Evolutionary conservation across 2,113 vertebrate species (phyloP).

Genomic region (Poeciliopsis retropinna): DNA sequence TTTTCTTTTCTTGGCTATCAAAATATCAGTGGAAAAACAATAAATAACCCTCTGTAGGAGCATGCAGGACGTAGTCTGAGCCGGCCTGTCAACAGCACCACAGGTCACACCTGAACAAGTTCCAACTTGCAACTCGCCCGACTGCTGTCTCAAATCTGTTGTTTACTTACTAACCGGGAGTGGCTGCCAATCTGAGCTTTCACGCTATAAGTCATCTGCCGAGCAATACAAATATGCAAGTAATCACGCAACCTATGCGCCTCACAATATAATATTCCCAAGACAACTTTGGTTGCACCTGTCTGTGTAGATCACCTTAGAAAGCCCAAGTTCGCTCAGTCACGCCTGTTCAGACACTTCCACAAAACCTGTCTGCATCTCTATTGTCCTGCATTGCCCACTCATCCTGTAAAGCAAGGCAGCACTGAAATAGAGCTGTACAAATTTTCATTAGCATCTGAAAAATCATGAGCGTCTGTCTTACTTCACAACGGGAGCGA

Average conservation of each 20-base stretch:
- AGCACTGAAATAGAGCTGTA: constrained; percentile 60
- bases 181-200: constrained; percentile 54
- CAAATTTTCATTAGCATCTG: constrained; percentile 66
- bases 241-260: not conserved
- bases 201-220: constrained; percentile 22
- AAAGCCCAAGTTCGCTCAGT: constrained; percentile 17
- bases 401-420: constrained; percentile 27
- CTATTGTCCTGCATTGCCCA: constrained; percentile 29
- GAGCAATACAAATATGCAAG: constrained; percentile 5
- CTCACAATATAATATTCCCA: not conserved
- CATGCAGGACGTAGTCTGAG: constrained; percentile 7
- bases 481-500: constrained; percentile 68
- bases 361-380: constrained; percentile 30
- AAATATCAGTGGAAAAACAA: constrained; percentile 20
- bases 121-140: constrained; percentile 54
- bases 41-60: not conserved
- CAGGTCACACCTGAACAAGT: constrained; percentile 64
- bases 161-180: constrained; percentile 58
- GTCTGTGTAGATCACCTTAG: not conserved
- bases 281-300: constrained; percentile 3
- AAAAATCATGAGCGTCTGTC: constrained; percentile 66
- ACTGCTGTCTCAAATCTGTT: constrained; percentile 46
- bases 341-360: constrained; percentile 39
- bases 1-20: constrained; percentile 37
- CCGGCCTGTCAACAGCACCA: constrained; percentile 6